These are phyloP conservation scores for Papilio helenus DNA, from an alignment of 1,140 invertebrate genomes.

Conservation along the genomic window DNA sequence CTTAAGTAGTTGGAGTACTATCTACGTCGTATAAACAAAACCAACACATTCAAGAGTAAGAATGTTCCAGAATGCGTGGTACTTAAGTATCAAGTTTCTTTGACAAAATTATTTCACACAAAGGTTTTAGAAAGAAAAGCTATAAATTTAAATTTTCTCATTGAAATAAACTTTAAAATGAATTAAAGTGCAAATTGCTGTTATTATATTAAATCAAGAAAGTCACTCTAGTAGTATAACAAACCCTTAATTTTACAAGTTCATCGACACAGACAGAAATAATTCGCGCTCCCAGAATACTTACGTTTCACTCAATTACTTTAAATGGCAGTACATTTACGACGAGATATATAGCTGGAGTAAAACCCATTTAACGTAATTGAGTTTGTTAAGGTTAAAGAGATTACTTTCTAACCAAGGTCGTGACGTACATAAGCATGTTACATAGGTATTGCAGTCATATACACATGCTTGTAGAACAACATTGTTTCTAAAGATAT, in stretches of 20 bases:
- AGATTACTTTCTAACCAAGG: conserved; percentile 49
- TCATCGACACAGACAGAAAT: conserved; percentile 1
- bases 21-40: neutral
- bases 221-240: neutral
- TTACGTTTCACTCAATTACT: conserved; percentile 6
- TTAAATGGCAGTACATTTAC: conserved; percentile 13
- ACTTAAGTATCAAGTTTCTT: neutral
- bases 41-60: neutral
- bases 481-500: neutral
- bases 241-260: neutral
- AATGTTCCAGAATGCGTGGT: neutral
- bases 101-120: too few relatives aligned
- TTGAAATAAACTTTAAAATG: neutral
- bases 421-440: conserved; percentile 35
- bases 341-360: conserved; percentile 9
- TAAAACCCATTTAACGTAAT: conserved; percentile 45
- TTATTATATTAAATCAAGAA: neutral
- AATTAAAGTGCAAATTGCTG: neutral
- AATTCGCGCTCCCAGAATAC: neutral
- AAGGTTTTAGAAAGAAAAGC: too few relatives aligned
- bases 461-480: neutral
- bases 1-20: neutral
- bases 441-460: neutral
- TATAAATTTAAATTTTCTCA: too few relatives aligned
- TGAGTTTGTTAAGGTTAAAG: conserved; percentile 49